These are phyloP conservation scores for Bucco capensis DNA, from an alignment of 2,113 vertebrate species.

Conservation along the genomic window DNA sequence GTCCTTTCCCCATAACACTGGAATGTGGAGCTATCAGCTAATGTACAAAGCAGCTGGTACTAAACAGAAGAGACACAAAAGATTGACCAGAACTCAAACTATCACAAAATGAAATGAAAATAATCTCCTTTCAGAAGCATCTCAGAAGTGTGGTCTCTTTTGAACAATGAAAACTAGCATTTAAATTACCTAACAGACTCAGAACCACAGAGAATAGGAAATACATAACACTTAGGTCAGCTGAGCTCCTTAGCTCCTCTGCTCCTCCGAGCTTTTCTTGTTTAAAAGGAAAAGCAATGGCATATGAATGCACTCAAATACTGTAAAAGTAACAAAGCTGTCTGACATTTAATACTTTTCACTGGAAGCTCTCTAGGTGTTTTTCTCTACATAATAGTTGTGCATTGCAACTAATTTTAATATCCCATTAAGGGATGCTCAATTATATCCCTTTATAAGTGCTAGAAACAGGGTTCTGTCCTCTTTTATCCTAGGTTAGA, in stretches of 20 bases:
- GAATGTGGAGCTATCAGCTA: conserved; percentile 19
- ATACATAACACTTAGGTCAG: neutral
- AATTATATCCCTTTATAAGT: neutral
- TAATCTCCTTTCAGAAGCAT: conserved; percentile 12
- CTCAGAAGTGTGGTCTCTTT: conserved; percentile 13
- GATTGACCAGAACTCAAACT: conserved; percentile 37
- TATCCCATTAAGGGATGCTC: neutral
- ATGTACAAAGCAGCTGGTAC: conserved; percentile 13
- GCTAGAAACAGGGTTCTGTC: neutral
- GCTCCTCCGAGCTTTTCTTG: conserved; percentile 16
- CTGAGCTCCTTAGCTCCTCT: conserved; percentile 10
- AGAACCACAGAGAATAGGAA: neutral
- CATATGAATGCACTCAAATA: neutral
- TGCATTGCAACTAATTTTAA: neutral
- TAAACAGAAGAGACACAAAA: conserved; percentile 1
- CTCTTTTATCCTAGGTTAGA: neutral
- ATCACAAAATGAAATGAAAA: conserved; percentile 35
- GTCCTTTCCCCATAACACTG: neutral
- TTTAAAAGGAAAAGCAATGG: neutral
- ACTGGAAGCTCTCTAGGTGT: neutral
- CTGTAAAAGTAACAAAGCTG: neutral
- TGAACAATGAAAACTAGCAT: conserved; percentile 21
- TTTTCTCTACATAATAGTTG: neutral
- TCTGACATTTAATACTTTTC: neutral
- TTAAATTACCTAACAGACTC: conserved; percentile 9